phyloP scores from a whole-genome alignment of 2,888 invertebrate species.

The Mimas tiliae region DNA sequence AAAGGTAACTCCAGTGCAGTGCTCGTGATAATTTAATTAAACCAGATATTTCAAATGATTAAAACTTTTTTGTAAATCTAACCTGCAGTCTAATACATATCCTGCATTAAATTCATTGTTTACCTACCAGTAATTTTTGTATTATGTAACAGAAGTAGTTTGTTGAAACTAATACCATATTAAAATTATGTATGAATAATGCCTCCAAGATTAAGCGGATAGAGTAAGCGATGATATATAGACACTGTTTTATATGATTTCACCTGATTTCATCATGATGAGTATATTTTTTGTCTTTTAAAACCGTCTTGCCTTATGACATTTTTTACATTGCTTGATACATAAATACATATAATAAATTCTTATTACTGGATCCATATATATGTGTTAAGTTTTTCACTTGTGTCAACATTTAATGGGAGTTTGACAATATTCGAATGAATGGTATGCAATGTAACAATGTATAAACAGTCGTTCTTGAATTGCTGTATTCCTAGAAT shows the following conservation, averaged over 20 bases:
- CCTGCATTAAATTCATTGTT: too few relatives aligned
- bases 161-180: not conserved
- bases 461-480: not conserved
- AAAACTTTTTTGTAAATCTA: too few relatives aligned
- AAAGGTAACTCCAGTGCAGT: slow-evolving; percentile 47
- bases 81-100: too few relatives aligned
- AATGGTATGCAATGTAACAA: not conserved
- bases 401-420: slow-evolving; percentile 6
- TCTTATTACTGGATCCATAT: not conserved
- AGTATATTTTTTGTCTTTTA: too few relatives aligned
- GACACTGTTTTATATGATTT: not conserved
- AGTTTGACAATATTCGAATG: not conserved
- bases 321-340: not conserved
- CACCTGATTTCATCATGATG: not conserved
- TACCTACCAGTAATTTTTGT: not conserved
- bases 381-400: not conserved
- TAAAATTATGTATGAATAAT: not conserved
- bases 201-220: not conserved
- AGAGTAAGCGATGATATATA: too few relatives aligned
- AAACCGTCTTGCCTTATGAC: too few relatives aligned
- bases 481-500: not conserved
- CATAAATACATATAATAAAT: not conserved
- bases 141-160: not conserved
- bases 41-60: not conserved
- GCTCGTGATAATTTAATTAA: not conserved